phyloP scores from a whole-genome alignment of 2,797 vertebrate genomes.

The Okamejei kenojei region DNA sequence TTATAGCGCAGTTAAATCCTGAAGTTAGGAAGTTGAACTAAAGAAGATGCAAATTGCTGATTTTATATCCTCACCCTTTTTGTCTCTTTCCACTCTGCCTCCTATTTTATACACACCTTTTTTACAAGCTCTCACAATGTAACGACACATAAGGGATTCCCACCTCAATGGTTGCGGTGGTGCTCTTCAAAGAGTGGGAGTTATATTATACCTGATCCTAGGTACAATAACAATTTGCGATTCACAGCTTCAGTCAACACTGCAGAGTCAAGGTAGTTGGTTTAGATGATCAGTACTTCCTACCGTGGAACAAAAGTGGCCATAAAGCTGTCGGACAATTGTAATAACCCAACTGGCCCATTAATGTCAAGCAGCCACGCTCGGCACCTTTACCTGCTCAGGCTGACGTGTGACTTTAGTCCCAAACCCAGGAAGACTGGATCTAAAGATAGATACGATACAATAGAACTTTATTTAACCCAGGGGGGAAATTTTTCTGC shows the following conservation, averaged over 20 bases:
- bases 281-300: slow-evolving; percentile 6
- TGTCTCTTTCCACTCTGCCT: not conserved
- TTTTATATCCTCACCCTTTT: not conserved
- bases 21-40: not conserved
- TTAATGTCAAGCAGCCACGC: not conserved
- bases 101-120: not conserved
- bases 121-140: not conserved
- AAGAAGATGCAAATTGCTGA: not conserved
- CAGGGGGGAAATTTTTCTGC: too few species aligned
- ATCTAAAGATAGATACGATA: too few species aligned
- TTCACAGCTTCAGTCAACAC: not conserved
- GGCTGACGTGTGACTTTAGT: not conserved
- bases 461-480: too few species aligned
- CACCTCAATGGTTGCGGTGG: not conserved
- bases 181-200: not conserved
- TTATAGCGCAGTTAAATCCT: not conserved
- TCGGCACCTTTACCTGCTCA: not conserved
- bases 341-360: not conserved
- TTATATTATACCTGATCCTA: not conserved
- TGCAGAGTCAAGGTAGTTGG: not conserved
- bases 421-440: not conserved
- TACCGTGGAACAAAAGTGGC: not conserved
- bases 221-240: not conserved
- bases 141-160: not conserved
- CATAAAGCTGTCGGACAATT: not conserved